Percentiles rank a stretch among this genome's conserved stretches.
Conservation (phyloP, 2,113 vertebrate species). For the Gnathonemus longibarbis region DNA sequence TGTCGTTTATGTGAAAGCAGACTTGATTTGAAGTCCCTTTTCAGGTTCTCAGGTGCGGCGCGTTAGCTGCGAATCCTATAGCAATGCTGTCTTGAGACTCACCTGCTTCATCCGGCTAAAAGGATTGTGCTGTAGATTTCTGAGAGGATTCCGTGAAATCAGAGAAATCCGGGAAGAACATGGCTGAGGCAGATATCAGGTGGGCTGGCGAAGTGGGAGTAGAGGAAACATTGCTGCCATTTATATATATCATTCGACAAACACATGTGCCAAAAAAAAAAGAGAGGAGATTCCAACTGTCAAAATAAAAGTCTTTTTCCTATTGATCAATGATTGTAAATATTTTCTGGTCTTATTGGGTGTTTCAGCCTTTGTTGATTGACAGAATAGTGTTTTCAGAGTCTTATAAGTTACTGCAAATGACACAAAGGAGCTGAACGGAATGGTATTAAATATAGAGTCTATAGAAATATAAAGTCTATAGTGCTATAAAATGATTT, state of each 20-base stretch:
- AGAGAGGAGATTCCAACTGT: neutral
- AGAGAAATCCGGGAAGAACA: slow-evolving; percentile 27
- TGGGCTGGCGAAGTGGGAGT: slow-evolving; percentile 5
- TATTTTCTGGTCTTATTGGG: neutral
- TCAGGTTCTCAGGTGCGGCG: slow-evolving; percentile 34
- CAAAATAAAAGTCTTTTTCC: neutral
- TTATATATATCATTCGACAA: neutral
- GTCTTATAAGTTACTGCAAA: neutral
- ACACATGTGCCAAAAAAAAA: neutral
- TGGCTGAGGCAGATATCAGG: slow-evolving; percentile 27
- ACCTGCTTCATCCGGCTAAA: slow-evolving; percentile 33
- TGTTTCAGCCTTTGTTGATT: neutral
- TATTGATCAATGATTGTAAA: neutral
- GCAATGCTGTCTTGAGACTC: neutral
- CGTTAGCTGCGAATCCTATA: slow-evolving; percentile 10
- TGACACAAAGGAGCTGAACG: neutral
- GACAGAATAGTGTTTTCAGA: neutral
- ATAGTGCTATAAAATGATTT: neutral
- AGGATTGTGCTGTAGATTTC: slow-evolving; percentile 24
- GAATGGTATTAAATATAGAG: neutral
- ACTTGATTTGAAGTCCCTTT: slow-evolving; percentile 68
- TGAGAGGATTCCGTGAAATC: slow-evolving; percentile 29
- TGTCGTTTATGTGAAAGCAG: slow-evolving; percentile 50
- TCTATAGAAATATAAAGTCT: neutral
- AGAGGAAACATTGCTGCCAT: slow-evolving; percentile 8